These are phyloP conservation scores for Halichoerus grypus DNA, from an alignment of 2,113 vertebrate genomes.

Conservation along the genomic window DNA sequence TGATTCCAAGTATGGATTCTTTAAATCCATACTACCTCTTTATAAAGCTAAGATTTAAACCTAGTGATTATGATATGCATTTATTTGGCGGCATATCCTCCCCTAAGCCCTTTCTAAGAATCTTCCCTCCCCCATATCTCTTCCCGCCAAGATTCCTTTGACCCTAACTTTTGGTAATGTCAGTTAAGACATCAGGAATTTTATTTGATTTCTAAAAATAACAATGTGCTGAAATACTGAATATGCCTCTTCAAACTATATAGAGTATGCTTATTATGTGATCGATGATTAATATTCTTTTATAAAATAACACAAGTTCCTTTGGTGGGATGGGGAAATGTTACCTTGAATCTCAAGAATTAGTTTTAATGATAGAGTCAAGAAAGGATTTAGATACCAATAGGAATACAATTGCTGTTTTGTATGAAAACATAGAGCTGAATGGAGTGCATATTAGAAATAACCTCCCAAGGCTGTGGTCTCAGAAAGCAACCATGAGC, in stretches of 20 bases:
- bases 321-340: neutral
- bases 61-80: neutral
- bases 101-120: neutral
- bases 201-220: conserved; percentile 42
- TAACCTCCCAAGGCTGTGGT: neutral
- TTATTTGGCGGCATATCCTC: neutral
- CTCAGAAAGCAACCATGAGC: neutral
- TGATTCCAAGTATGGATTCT: neutral
- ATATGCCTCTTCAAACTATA: neutral
- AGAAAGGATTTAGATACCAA: neutral
- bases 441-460: neutral
- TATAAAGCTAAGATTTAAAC: neutral
- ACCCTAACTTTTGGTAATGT: neutral
- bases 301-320: neutral
- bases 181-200: neutral
- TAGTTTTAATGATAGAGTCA: neutral
- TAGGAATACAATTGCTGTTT: neutral
- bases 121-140: neutral
- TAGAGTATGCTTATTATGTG: neutral
- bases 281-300: neutral
- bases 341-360: neutral
- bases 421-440: neutral
- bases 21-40: neutral
- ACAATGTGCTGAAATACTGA: neutral
- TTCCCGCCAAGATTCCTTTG: neutral